These are phyloP conservation scores for Lemur catta DNA, from an alignment of 2,797 vertebrate species.

Conservation along the genomic window DNA sequence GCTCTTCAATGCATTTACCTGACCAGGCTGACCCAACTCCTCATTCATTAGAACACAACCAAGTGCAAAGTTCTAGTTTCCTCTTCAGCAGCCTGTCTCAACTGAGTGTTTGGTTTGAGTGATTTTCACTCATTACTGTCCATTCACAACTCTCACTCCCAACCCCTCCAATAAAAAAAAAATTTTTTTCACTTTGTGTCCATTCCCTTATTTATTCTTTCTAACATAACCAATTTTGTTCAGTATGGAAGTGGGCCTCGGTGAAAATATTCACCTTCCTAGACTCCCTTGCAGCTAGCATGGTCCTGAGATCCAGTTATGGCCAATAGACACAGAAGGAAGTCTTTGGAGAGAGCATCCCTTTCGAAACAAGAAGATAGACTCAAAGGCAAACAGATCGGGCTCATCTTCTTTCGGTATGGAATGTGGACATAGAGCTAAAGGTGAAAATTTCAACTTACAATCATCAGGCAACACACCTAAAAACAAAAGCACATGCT, in stretches of 20 bases:
- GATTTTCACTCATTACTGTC: background rate
- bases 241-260: background rate
- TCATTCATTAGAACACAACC: background rate
- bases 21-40: background rate
- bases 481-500: background rate
- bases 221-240: background rate
- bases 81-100: background rate
- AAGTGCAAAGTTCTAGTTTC: background rate
- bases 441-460: background rate
- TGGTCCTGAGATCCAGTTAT: background rate
- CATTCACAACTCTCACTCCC: background rate
- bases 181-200: background rate
- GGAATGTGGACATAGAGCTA: background rate
- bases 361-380: background rate
- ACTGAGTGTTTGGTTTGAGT: background rate
- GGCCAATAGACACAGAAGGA: background rate
- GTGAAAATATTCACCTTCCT: constrained; percentile 7
- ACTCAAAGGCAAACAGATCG: background rate
- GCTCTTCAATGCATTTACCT: background rate
- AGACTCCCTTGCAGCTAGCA: background rate
- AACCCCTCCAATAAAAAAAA: background rate
- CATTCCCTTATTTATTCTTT: background rate
- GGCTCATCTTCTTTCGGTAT: background rate
- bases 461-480: background rate
- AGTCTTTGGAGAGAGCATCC: background rate